Evolutionary conservation across 2,888 invertebrate genomes (phyloP), one percentile per base, ranked within the genome.

Genomic region (Salticus scenicus): DNA sequence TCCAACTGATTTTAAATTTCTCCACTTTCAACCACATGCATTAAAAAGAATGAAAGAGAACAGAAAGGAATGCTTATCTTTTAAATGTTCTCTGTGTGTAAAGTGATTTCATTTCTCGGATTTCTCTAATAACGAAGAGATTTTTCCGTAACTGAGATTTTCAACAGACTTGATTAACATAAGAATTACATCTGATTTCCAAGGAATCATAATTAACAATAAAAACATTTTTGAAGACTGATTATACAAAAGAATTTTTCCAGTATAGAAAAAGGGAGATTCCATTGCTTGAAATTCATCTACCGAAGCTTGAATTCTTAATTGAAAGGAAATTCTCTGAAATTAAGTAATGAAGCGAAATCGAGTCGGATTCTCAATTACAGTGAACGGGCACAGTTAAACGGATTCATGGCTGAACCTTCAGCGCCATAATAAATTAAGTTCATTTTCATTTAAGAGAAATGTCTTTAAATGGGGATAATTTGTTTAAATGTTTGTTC

Each of bases 331-430:
- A 20, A 33, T 31, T 30, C 17, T 24, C 74, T 31, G 72, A 63
- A 75, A 41, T 75, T 70, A 41, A 63, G 42, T 74, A 69, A 74
- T 74, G 80, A 74, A 47, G 70, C 42, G 37, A 74, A 81, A 81
- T 75, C 27, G 57, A 74, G 73, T 67, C 47, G 74, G 74, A 51
- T 80, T 69, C 75, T 70, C 81, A 81, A 81, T 81, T 80, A 81
- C 74, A 75, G 70, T 27, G 70, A 81, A 75, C 69, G 74, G 57
- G 37, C 67, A 8, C 17, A 31, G 67, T 67, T 57, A 71, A 47
- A 71, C 28, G 47, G 24, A 42, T 28, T 10, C 41, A 28, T 42
- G n/a, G 47, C 27, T 5, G 20, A 47, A 57, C 57, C 42, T 76
- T 57, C 71, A 12, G 27, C 69, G 24, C n/a, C 67, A 67, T 24